These are phyloP conservation scores for Chrysopa pallens DNA, from an alignment of 1,140 invertebrate genomes.

Conservation along the genomic window DNA sequence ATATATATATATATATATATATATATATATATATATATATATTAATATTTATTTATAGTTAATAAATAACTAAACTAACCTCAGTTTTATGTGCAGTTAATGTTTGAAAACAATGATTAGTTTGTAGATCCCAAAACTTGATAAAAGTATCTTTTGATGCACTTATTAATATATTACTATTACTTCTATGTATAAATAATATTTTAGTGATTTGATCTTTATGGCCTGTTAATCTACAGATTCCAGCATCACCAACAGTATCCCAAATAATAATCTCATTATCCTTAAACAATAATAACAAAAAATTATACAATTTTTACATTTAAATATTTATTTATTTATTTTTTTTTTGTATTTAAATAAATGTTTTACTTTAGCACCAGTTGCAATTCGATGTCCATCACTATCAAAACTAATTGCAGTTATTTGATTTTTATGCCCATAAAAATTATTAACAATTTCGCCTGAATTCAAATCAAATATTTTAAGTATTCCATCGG, in stretches of 20 bases:
- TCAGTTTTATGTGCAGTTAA: constrained; percentile 62
- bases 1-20: no score
- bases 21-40: no score
- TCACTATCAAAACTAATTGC: constrained; percentile 61
- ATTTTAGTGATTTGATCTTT: constrained; percentile 82
- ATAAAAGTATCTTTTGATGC: constrained; percentile 87
- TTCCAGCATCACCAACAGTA: constrained; percentile 74
- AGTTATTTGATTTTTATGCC: constrained; percentile 77
- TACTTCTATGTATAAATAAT: constrained; percentile 60
- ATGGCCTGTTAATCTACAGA: constrained; percentile 80
- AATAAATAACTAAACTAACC: no score
- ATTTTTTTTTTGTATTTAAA: no score
- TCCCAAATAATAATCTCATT: constrained; percentile 93
- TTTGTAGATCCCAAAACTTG: constrained; percentile 95
- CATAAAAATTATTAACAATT: constrained; percentile 59
- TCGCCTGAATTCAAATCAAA: constrained; percentile 57
- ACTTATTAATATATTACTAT: constrained; percentile 64
- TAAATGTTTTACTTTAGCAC: constrained; percentile 71
- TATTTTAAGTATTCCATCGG: constrained; percentile 72
- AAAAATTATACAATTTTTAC: no score
- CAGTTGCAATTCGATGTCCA: constrained; percentile 68
- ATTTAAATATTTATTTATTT: no score
- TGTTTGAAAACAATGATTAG: constrained; percentile 91
- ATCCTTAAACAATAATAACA: constrained; percentile 35
- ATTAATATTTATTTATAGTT: no score